These are phyloP conservation scores for Ephialtes manifestator DNA, from an alignment of 2,888 invertebrate genomes.

Conservation along the genomic window DNA sequence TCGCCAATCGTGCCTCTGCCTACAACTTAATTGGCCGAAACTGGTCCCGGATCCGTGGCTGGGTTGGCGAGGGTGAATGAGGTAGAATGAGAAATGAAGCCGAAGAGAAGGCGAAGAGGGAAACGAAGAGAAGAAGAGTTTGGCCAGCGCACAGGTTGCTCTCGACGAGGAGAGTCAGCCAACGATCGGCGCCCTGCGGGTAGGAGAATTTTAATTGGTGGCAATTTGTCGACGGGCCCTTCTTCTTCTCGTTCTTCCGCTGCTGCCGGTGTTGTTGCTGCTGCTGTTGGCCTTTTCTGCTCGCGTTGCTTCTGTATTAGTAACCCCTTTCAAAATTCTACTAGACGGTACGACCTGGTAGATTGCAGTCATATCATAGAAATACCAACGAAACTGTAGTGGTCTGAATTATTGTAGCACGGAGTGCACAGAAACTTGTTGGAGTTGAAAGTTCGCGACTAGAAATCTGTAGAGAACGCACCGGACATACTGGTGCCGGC, in stretches of 20 bases:
- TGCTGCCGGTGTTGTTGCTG: conserved; percentile 14
- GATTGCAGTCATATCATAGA: background rate
- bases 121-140: background rate
- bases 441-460: conserved; percentile 29
- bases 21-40: conserved; percentile 85
- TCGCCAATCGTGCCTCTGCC: conserved; percentile 65
- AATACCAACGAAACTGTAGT: background rate
- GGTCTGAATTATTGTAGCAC: conserved; percentile 9
- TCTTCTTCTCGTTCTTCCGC: conserved; percentile 35
- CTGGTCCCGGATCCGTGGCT: conserved; percentile 77
- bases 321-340: conserved; percentile 25
- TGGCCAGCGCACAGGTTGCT: conserved; percentile 47
- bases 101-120: conserved; percentile 42
- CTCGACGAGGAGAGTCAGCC: conserved; percentile 26
- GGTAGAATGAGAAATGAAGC: conserved; percentile 66
- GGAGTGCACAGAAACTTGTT: conserved; percentile 6
- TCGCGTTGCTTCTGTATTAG: conserved; percentile 32
- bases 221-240: conserved; percentile 77
- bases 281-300: conserved; percentile 34
- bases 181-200: conserved; percentile 64
- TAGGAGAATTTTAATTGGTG: conserved; percentile 81
- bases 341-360: background rate
- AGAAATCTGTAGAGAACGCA: conserved; percentile 16
- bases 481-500: conserved; percentile 22
- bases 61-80: conserved; percentile 62